These are phyloP conservation scores for Pogoniulus pusillus DNA, from an alignment of 2,797 vertebrate species.

Conservation along the genomic window DNA sequence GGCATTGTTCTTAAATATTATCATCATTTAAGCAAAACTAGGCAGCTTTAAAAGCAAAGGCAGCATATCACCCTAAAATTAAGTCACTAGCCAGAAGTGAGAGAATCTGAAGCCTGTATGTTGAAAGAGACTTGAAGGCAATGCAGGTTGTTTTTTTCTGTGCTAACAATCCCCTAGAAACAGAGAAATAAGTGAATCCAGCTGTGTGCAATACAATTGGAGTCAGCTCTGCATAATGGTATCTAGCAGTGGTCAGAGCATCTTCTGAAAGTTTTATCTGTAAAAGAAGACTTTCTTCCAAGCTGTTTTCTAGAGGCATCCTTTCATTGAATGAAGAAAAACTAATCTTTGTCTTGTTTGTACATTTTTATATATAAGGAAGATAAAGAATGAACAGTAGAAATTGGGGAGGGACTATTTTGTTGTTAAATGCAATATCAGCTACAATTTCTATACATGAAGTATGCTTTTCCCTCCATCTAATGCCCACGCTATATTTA, in stretches of 20 bases:
- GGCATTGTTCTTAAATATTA: not conserved
- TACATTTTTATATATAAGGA: not conserved
- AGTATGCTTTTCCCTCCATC: not conserved
- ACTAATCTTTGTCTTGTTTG: not conserved
- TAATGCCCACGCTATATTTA: not conserved
- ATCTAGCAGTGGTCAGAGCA: not conserved
- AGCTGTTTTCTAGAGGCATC: not conserved
- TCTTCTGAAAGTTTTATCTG: not conserved
- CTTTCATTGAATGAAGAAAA: not conserved
- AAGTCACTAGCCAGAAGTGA: not conserved
- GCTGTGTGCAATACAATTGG: not conserved
- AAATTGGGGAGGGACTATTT: not conserved
- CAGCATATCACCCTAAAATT: conserved; percentile 11
- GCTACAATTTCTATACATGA: not conserved
- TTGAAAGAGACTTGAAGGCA: conserved; percentile 29
- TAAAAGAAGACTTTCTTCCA: not conserved
- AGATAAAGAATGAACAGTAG: not conserved
- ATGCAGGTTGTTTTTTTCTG: not conserved
- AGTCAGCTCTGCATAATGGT: not conserved
- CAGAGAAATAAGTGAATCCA: not conserved
- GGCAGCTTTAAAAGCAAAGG: conserved; percentile 20
- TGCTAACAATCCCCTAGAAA: not conserved
- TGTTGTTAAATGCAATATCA: not conserved
- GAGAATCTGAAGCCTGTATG: not conserved
- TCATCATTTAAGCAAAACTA: conserved; percentile 37